phyloP scores from a whole-genome alignment of 2,113 vertebrate species.

The Oxyura jamaicensis region DNA sequence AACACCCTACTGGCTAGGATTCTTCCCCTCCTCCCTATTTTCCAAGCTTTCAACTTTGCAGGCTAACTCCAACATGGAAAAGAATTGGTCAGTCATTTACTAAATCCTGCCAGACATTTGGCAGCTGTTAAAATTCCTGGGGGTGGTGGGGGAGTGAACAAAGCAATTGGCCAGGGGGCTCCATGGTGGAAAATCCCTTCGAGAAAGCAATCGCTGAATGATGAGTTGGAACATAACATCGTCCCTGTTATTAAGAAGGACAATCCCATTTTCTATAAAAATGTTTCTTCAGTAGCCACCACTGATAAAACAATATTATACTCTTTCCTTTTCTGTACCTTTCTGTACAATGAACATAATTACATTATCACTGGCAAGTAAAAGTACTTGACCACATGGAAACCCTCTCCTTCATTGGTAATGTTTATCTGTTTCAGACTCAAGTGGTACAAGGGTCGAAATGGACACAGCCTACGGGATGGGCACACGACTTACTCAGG shows the following conservation, averaged over 20 bases:
- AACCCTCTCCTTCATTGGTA: background rate
- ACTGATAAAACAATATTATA: background rate
- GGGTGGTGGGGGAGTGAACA: background rate
- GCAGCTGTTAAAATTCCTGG: constrained; percentile 71
- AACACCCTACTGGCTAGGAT: background rate
- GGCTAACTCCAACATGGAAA: constrained; percentile 23
- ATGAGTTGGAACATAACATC: background rate
- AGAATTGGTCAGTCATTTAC: constrained; percentile 51
- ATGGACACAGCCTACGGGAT: background rate
- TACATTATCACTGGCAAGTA: background rate
- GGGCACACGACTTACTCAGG: background rate
- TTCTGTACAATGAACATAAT: background rate
- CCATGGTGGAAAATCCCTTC: constrained; percentile 39
- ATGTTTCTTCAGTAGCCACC: background rate
- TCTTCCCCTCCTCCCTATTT: background rate
- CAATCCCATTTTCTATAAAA: background rate
- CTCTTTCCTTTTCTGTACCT: background rate
- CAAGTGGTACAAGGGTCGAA: background rate
- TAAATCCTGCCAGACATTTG: constrained; percentile 69
- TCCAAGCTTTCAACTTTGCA: constrained; percentile 4
- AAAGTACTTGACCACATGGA: background rate
- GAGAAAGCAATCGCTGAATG: background rate
- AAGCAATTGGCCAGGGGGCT: constrained; percentile 39
- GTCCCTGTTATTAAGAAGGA: background rate
- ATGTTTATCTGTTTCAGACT: background rate